A percentile compares a stretch with the other conserved stretches of the same genome.
Evolutionary conservation across 2,888 invertebrate genomes (phyloP).

Genomic region (Xanthostigma xanthostigma): DNA sequence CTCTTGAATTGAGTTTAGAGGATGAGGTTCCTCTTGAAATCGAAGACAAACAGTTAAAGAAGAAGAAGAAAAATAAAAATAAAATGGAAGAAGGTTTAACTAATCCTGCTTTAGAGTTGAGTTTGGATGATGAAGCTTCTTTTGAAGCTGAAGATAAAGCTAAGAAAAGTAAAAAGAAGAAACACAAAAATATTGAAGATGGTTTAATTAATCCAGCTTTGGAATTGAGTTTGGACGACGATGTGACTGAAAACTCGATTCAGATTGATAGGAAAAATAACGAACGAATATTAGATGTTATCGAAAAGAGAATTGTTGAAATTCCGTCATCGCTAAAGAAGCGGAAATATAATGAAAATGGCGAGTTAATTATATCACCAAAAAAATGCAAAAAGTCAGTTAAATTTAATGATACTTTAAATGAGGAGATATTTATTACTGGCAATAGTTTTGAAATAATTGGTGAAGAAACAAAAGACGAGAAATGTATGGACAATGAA

Average conservation of each 20-base stretch:
- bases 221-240: neutral
- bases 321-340: no score
- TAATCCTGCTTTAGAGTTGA: neutral
- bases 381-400: no score
- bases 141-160: neutral
- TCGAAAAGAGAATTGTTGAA: no score
- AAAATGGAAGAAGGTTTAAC: constrained; percentile 1
- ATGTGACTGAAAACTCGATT: neutral
- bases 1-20: constrained; percentile 12
- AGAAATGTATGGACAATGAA: no score
- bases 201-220: constrained; percentile 12
- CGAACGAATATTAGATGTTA: no score
- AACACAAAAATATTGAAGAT: neutral
- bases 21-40: constrained; percentile 13
- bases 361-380: no score
- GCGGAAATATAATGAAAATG: no score
- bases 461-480: no score
- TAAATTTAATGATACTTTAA: no score
- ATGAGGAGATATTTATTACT: no score
- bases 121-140: neutral
- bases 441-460: no score
- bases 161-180: neutral
- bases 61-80: constrained; percentile 10
- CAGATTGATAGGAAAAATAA: no score
- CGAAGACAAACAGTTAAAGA: constrained; percentile 13